Percentiles rank a stretch among this genome's conserved stretches.
phyloP scores from a whole-genome alignment of 2,113 vertebrate species.

The Pygoscelis antarcticus region DNA sequence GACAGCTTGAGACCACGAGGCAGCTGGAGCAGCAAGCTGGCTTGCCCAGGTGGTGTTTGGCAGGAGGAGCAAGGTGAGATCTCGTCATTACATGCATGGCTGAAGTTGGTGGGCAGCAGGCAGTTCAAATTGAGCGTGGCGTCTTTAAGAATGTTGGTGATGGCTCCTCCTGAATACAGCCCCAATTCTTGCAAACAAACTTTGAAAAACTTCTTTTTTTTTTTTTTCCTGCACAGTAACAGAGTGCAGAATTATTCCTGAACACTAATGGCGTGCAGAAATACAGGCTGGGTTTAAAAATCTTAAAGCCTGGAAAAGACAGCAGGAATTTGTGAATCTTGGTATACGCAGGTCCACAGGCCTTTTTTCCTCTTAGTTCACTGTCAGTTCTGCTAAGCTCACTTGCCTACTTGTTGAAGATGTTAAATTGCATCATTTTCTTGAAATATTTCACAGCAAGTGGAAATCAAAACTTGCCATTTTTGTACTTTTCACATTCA shows the following conservation, averaged over 20 bases:
- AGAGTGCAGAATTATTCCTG: no score
- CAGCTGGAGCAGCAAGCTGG: not conserved
- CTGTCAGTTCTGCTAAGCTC: not conserved
- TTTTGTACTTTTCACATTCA: not conserved
- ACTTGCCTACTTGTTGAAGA: not conserved
- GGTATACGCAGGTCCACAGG: fast-evolving
- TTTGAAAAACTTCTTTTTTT: not conserved
- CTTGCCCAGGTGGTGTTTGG: fast-evolving
- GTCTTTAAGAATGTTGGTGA: fast-evolving
- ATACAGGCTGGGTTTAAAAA: not conserved
- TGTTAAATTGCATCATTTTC: not conserved
- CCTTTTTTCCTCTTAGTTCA: not conserved
- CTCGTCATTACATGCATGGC: fast-evolving
- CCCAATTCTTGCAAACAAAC: not conserved
- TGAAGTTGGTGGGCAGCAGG: not conserved
- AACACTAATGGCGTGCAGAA: not conserved
- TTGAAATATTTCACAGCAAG: not conserved
- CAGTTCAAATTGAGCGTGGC: fast-evolving
- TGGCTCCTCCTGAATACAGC: not conserved
- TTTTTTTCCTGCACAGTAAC: not conserved
- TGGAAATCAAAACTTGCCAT: not conserved
- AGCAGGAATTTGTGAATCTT: not conserved
- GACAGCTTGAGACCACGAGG: not conserved
- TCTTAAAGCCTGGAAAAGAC: not conserved
- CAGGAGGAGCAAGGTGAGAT: not conserved